Percentiles rank a stretch among this genome's conserved stretches.
Evolutionary conservation across 92 coral and sea anemone genomes (phyloP).

Genomic region (Palythoa grandiflora): DNA sequence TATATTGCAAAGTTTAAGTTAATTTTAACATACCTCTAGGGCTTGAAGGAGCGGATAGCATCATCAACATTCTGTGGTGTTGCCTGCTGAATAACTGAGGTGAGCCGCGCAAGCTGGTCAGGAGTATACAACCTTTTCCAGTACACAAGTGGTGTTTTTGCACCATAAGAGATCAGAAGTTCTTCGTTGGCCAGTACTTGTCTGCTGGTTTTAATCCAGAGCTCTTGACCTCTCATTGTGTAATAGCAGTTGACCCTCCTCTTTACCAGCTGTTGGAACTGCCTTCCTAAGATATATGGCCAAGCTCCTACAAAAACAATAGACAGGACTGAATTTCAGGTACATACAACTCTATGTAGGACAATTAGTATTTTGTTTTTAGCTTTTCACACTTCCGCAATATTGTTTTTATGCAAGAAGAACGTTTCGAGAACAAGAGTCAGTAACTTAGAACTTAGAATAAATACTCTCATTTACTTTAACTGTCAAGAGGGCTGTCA

Average conservation of each 20-base stretch:
- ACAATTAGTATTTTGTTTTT: not conserved
- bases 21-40: conserved; percentile 28
- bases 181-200: conserved; percentile 36
- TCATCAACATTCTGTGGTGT: conserved; percentile 39
- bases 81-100: conserved; percentile 40
- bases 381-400: not conserved
- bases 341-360: not conserved
- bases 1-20: not conserved
- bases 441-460: too few species aligned
- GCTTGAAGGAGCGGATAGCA: conserved; percentile 24
- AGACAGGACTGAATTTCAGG: not conserved
- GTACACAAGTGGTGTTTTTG: conserved; percentile 45
- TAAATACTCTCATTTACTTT: too few species aligned
- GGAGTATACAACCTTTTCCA: conserved; percentile 39
- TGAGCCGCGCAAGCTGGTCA: conserved; percentile 45
- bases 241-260: conserved; percentile 35
- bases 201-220: conserved; percentile 35
- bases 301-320: conserved; percentile 19
- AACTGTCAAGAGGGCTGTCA: too few species aligned
- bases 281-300: conserved; percentile 20
- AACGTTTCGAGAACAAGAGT: too few species aligned
- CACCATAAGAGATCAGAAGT: conserved; percentile 32
- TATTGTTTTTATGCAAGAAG: too few species aligned
- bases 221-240: conserved; percentile 36
- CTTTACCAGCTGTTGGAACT: conserved; percentile 26